Conservation (phyloP, 2,888 invertebrate genomes). For the Amphipoea lucens region DNA sequence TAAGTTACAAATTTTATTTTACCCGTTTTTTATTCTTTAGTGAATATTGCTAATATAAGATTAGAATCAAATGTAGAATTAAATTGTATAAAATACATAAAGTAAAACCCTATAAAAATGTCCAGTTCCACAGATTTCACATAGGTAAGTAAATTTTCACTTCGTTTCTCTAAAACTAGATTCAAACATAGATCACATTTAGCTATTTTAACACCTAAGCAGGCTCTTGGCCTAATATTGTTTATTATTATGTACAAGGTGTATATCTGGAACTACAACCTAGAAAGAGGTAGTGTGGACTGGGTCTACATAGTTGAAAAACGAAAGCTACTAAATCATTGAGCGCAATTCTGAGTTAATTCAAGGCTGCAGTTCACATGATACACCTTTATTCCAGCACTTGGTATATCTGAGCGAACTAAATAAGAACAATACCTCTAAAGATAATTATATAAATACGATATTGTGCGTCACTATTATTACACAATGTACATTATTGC, state of each 20-base stretch:
- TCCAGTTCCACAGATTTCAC: constrained; percentile 25
- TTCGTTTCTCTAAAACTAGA: constrained; percentile 32
- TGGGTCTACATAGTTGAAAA: not conserved
- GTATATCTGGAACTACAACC: constrained; percentile 28
- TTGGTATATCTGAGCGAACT: constrained; percentile 21
- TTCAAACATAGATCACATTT: constrained; percentile 48
- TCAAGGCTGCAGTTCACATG: constrained; percentile 24
- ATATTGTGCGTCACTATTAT: constrained; percentile 55
- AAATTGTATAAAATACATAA: constrained; percentile 31
- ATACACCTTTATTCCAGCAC: constrained; percentile 47
- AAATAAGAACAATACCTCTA: constrained; percentile 17
- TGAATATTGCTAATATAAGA: constrained; percentile 29
- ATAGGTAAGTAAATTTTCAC: constrained; percentile 2
- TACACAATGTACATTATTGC: constrained; percentile 71
- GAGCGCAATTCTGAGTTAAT: constrained; percentile 43
- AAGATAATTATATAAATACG: constrained; percentile 21
- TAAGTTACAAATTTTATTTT: constrained; percentile 17
- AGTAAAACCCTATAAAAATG: constrained; percentile 18
- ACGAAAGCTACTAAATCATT: constrained; percentile 27
- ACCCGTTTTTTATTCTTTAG: constrained; percentile 8
- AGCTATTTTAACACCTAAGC: constrained; percentile 47
- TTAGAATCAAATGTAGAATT: constrained; percentile 30
- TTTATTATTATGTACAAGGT: constrained; percentile 26
- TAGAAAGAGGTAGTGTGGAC: constrained; percentile 42
- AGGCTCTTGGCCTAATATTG: constrained; percentile 8